phyloP scores from a whole-genome alignment of 1,140 invertebrate species.

The Euwallacea fornicatus region DNA sequence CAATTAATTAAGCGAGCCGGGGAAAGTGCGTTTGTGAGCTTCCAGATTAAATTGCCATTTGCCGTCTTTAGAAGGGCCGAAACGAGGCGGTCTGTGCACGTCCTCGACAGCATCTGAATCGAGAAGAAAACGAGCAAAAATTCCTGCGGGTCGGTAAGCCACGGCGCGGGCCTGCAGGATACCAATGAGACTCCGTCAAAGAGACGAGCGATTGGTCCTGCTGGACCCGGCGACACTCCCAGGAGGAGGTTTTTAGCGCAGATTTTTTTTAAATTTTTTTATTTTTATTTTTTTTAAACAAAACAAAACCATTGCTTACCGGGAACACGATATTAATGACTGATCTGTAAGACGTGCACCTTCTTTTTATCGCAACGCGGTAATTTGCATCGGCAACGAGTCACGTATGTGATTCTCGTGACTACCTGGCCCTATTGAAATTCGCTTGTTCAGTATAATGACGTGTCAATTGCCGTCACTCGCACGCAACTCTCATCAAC shows the following conservation, averaged over 20 bases:
- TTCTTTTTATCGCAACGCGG: no score
- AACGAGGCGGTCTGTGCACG: background rate
- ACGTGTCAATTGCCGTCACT: slow-evolving; percentile 9
- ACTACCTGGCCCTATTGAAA: no score
- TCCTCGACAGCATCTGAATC: slow-evolving; percentile 19
- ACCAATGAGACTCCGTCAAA: slow-evolving; percentile 22
- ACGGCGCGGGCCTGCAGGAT: slow-evolving; percentile 30
- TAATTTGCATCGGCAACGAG: no score
- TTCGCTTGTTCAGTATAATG: background rate
- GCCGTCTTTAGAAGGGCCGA: background rate
- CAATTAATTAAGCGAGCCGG: slow-evolving; percentile 27
- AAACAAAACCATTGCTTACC: slow-evolving; percentile 4
- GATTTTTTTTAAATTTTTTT: slow-evolving; percentile 25
- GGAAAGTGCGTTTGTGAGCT: slow-evolving; percentile 3
- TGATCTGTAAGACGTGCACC: no score
- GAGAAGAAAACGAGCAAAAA: slow-evolving; percentile 33
- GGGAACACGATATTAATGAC: slow-evolving; percentile 7
- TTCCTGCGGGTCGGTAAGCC: slow-evolving; percentile 30
- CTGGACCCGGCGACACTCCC: slow-evolving; percentile 25
- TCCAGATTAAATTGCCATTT: background rate
- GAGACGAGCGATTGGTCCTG: slow-evolving; percentile 23
- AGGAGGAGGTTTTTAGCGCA: slow-evolving; percentile 30
- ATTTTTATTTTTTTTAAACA: slow-evolving; percentile 27
- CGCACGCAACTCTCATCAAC: slow-evolving; percentile 9
- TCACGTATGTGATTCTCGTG: no score